Evolutionary conservation across 2,113 vertebrate species (phyloP), one percentile per base, ranked within the genome.

Genomic region (human): DNA sequence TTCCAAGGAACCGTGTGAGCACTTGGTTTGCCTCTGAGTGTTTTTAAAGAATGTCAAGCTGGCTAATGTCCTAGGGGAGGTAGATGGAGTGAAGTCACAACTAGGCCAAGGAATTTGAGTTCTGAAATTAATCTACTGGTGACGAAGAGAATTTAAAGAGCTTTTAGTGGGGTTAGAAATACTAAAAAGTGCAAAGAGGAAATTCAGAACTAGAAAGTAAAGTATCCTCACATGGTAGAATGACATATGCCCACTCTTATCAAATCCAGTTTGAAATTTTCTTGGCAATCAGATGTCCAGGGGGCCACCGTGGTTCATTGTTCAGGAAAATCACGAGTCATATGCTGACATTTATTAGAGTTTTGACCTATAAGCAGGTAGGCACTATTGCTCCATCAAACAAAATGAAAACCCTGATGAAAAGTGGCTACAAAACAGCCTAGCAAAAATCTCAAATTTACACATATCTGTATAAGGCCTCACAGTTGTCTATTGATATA

Each of bases 321-420:
- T 59, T 76, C 72, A 78, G 20, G 22, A 85, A 52, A 94, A 66
- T 52, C 40, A 50, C 32, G 48, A 90, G 12, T 61, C 20, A 61
- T 6, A 4, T 18, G 23, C 10, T 93, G 64, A 75, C 6, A 85
- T 73, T 52, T 52, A 87, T 18, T 38, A 32, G 85, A 72, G 38
- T 2, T 85, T 50, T 84, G 50, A 12, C n/a, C 59, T 79, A 8
- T 30, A 40, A 38, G 30, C 2, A 81, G 20, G 30, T 32, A 90
- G 18, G n/a, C 7, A 66, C 75, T 72, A 85, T 50, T 23, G 85
- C 45, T 83, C 85, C 35, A 81, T 86, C 59, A 92, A 4, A 78
- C 10, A 61, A 57, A 93, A 89, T 82, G 76, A 50, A 94, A 97
- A 84, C 35, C 20, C 4, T 17, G 66, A 83, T 73, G 9, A 72